A percentile compares a stretch with the other conserved stretches of the same genome.
Evolutionary conservation across 2,113 vertebrate species (phyloP).

Genomic region (Chamaetylas fuelleborni): DNA sequence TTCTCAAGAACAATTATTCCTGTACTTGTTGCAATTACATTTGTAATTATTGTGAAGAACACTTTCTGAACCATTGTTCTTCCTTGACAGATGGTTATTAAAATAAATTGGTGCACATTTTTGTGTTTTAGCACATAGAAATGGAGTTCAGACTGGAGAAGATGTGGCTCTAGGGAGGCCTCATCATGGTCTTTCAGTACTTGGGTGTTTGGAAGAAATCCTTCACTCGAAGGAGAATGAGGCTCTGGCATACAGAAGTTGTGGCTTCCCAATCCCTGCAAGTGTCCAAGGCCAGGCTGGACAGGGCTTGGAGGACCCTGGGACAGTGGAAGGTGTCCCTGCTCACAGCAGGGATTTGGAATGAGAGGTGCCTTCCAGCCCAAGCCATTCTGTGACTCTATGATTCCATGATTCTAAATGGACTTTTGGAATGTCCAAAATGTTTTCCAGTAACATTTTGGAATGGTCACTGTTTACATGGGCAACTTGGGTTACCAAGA

Average conservation of each 20-base stretch:
- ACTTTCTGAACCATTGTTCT: background rate
- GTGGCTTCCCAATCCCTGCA: background rate
- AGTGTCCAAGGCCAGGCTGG: background rate
- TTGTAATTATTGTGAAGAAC: background rate
- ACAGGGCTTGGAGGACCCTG: rapidly evolving
- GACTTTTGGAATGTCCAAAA: background rate
- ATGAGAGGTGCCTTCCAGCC: background rate
- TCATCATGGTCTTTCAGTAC: rapidly evolving
- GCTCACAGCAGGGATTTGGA: background rate
- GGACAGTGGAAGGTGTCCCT: background rate
- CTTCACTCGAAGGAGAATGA: rapidly evolving
- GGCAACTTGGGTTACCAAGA: background rate
- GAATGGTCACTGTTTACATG: background rate
- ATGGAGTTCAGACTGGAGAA: background rate
- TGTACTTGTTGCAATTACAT: background rate
- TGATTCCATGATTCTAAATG: background rate
- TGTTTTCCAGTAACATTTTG: background rate
- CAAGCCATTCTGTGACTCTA: background rate
- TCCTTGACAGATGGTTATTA: background rate
- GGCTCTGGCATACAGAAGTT: background rate
- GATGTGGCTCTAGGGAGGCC: background rate
- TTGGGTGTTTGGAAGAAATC: background rate
- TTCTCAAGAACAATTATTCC: background rate
- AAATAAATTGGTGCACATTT: background rate
- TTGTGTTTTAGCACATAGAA: background rate